Conservation (phyloP, 2,888 invertebrate species). For the Thera obeliscata region DNA sequence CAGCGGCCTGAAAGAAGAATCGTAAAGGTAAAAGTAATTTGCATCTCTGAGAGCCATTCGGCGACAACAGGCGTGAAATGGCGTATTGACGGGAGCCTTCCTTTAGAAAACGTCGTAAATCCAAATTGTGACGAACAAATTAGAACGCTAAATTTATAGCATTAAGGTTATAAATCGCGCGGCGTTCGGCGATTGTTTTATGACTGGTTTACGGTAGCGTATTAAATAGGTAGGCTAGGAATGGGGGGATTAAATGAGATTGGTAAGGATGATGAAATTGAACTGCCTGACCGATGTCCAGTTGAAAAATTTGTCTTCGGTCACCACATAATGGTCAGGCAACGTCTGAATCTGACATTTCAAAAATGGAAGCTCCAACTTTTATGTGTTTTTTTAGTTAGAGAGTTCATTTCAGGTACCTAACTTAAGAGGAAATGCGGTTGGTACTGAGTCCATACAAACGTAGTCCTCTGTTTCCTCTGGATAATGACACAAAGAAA, state of each 20-base stretch:
- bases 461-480: too few relatives aligned
- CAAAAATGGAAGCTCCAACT: too few relatives aligned
- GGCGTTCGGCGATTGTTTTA: conserved; percentile 68
- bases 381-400: too few relatives aligned
- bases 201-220: conserved; percentile 71
- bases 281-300: conserved; percentile 1
- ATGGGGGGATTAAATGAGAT: conserved; percentile 41
- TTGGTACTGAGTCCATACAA: too few relatives aligned
- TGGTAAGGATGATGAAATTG: conserved; percentile 17
- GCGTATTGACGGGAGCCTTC: conserved; percentile 59
- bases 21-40: conserved; percentile 79
- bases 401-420: too few relatives aligned
- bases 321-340: neutral
- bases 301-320: neutral
- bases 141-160: conserved; percentile 77
- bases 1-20: conserved; percentile 58
- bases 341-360: neutral
- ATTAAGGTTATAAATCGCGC: conserved; percentile 74
- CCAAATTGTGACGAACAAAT: conserved; percentile 73
- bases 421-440: too few relatives aligned
- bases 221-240: conserved; percentile 51
- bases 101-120: conserved; percentile 67
- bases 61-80: conserved; percentile 79
- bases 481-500: too few relatives aligned
- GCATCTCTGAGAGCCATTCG: conserved; percentile 63